Percentiles rank a stretch among this genome's conserved stretches.
phyloP scores from a whole-genome alignment of 2,888 invertebrate genomes.

The Lochmaea capreae region DNA sequence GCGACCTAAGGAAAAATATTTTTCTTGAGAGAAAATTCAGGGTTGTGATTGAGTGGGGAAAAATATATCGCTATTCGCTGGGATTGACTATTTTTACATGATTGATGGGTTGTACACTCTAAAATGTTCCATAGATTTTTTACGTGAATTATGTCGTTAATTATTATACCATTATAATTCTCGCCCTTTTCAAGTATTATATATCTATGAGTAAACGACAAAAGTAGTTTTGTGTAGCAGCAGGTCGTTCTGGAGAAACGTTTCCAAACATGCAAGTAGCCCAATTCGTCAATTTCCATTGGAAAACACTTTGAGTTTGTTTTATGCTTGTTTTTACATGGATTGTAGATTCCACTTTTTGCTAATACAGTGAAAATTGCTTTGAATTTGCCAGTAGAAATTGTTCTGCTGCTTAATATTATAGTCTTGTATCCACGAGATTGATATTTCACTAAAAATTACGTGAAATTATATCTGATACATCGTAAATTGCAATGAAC shows the following conservation, averaged over 20 bases:
- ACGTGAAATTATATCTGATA: no score
- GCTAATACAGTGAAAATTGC: not conserved
- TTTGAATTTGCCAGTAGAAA: not conserved
- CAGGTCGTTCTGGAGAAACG: not conserved
- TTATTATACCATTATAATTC: no score
- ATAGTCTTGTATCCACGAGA: no score
- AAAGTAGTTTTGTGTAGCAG: no score
- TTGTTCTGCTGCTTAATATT: not conserved
- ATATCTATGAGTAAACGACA: no score
- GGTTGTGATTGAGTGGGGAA: not conserved
- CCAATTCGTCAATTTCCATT: not conserved
- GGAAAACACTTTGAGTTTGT: not conserved
- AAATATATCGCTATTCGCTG: not conserved
- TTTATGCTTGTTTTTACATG: not conserved
- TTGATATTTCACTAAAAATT: no score
- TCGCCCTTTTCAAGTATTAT: no score
- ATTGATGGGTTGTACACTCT: not conserved
- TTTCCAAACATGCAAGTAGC: not conserved
- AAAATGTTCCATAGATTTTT: not conserved
- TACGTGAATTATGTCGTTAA: no score
- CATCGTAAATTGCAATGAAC: no score
- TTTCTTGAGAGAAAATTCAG: not conserved
- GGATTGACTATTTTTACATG: not conserved
- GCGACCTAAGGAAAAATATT: not conserved
- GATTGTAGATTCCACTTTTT: not conserved